Evolutionary conservation across 2,888 invertebrate species (phyloP).

Genomic region (Brenthis hecate): DNA sequence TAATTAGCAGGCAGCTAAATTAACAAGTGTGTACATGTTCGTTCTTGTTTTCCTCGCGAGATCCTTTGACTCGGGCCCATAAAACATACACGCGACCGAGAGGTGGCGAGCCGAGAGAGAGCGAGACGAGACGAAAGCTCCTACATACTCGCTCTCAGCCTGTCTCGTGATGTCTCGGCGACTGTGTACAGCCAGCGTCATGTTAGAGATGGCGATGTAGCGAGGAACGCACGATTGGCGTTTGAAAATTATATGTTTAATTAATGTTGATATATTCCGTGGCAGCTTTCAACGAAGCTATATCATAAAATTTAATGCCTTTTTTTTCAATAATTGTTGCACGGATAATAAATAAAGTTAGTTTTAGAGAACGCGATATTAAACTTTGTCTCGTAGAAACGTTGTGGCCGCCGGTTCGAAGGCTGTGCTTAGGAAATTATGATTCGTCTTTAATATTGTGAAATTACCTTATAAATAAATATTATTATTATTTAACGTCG

Average conservation of each 20-base stretch:
- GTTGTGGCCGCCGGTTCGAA: constrained; percentile 4
- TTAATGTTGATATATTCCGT: neutral
- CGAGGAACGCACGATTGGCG: neutral
- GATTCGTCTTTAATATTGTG: constrained; percentile 7
- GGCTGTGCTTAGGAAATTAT: constrained; percentile 16
- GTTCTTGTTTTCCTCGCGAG: too few relatives aligned
- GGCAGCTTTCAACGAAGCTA: constrained; percentile 9
- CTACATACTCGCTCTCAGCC: too few relatives aligned
- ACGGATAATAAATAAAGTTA: constrained; percentile 22
- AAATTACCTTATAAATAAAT: constrained; percentile 2
- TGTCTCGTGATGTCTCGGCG: too few relatives aligned
- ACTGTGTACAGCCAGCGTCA: too few relatives aligned
- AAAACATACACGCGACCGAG: too few relatives aligned
- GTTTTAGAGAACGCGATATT: constrained; percentile 9
- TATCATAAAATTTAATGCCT: constrained; percentile 14
- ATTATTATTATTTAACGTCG: constrained; percentile 5
- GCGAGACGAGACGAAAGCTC: too few relatives aligned
- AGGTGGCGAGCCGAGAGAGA: too few relatives aligned
- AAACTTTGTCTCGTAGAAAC: constrained; percentile 8
- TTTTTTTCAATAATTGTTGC: constrained; percentile 20
- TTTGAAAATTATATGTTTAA: neutral
- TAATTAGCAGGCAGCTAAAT: too few relatives aligned
- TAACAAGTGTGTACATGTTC: too few relatives aligned
- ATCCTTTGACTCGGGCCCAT: too few relatives aligned
- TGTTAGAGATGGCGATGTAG: too few relatives aligned